Evolutionary conservation across 2,888 invertebrate genomes (phyloP), one percentile per base, ranked within the genome.

Genomic region (Chaitophorus viminalis): DNA sequence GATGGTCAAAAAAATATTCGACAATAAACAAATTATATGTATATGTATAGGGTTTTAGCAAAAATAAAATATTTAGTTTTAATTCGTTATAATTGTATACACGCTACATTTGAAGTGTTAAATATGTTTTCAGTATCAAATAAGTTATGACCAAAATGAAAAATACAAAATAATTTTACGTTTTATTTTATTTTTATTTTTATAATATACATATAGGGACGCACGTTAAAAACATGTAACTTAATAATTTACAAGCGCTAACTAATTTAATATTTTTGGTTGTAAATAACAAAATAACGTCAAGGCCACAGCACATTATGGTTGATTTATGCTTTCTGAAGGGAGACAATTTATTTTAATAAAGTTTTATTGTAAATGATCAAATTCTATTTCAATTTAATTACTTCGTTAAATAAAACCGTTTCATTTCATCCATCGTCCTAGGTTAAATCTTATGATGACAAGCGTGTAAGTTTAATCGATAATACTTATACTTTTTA

Each of bases 51-150:
- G 29, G 74, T 65, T 65, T 31, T 65, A 18, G 25, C 18, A 31
- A 65, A 84, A 76, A 76, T 84, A 65, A 84, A 76, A 84, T 76
- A 76, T 84, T 31, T 46, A 68, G 68, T 76, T 84, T 76, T 84
- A 76, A 76, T 84, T 84, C 65, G 76, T 76, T 76, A 31, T 76
- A 84, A 84, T 76, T 84, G 76, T 39, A 68, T 75, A 84, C 84
- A 84, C 46, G 84, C 76, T 84, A 84, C 76, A 84, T 76, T 84
- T 84, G 76, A 76, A 84, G 31, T 46, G 76, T 84, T 84, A 76
- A 84, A 84, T 84, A 84, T 76, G 84, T 84, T 84, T 76, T 68
- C 31, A 39, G 75, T 65, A 31, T 76, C 25, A 68, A 31, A 84
- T 84, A 84, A 84, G 84, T 76, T 68, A 84, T 65, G 75, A 31